Evolutionary conservation across 1,140 invertebrate genomes (phyloP).

Genomic region (Diorhabda carinulata): DNA sequence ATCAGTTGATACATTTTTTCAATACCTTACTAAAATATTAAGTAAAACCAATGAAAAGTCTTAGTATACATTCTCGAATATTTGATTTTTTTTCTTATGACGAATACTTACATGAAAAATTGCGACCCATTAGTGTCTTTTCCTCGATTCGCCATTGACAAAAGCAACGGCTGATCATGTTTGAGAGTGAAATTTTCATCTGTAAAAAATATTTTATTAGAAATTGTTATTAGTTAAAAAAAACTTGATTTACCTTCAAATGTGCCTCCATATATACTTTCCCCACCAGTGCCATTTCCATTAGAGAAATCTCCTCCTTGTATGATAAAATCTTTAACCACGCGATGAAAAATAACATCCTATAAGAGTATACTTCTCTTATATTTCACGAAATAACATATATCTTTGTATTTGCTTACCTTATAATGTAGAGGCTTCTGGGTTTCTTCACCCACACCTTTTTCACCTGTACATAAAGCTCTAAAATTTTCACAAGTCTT

Average conservation of each 20-base stretch:
- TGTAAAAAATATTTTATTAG: constrained; percentile 46
- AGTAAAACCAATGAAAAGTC: too few relatives aligned
- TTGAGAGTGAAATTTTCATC: constrained; percentile 91
- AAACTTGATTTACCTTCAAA: constrained; percentile 65
- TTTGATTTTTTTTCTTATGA: too few relatives aligned
- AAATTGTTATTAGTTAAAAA: too few relatives aligned
- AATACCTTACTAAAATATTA: too few relatives aligned
- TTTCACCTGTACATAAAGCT: constrained; percentile 85
- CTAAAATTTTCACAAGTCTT: constrained; percentile 94
- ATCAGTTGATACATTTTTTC: too few relatives aligned
- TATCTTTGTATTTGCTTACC: constrained; percentile 40
- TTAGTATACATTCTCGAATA: too few relatives aligned
- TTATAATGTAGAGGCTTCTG: constrained; percentile 72
- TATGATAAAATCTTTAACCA: constrained; percentile 91
- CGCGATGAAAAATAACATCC: constrained; percentile 82
- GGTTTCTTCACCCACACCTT: constrained; percentile 68
- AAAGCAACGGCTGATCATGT: constrained; percentile 79
- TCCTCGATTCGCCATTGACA: constrained; percentile 96
- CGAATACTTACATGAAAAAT: constrained; percentile 86
- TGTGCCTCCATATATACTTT: constrained; percentile 86
- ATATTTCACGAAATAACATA: background rate
- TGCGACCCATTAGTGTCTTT: constrained; percentile 97
- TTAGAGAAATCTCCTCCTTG: constrained; percentile 84
- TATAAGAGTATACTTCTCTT: constrained; percentile 43
- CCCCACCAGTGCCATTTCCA: constrained; percentile 86